Base-by-base conservation (phyloP, 1,140 invertebrate genomes). In the Drosophila persimilis region DNA sequence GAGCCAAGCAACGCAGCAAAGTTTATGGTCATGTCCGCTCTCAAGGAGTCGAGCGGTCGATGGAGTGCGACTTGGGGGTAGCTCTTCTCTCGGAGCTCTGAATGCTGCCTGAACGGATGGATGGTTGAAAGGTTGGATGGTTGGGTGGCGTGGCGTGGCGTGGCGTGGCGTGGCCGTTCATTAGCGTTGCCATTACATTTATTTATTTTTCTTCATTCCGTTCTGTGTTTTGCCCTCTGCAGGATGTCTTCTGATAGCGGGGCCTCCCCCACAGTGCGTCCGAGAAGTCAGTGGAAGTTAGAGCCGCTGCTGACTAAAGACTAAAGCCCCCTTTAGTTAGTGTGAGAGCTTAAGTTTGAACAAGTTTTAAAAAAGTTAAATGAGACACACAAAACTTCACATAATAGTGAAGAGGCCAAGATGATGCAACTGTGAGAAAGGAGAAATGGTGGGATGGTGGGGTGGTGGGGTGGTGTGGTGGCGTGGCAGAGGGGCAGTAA, bases 141-240 rank as follows among this genome's bases (percentile, higher is more conserved):
- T 31, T 31, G 31, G 31, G 29, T 31, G 29, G 29, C 29, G 7
- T 31, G 29, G 29, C 29, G 29, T 31, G 29, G 29, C 29, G 7
- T 31, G 29, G 29, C 29, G 7, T 31, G 29, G 29, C 29, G 52
- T 56, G 66, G 51, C 51, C 67, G 54, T 60, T 78, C 56, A 56
- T 77, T 59, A 61, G 45, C 56, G 56, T 54, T 73, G 61, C 56
- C 44, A 58, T 65, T 73, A 59, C 60, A 78, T 78, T 65, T 78
- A 71, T 77, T 64, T 77, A 71, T 77, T 66, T 75, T 74, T 67
- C 53, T 70, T 57, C 39, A 62, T 73, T 73, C 70, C 61, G 48
- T 52, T 45, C 63, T 45, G 60, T 45, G 47, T 45, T 62, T 50
- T 24, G 56, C 58, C 17, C 9, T 54, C 50, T 44, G 35, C 63